These are phyloP conservation scores for Astreopora myriophthalma DNA, from an alignment of 64 coral and sea anemone species.

Conservation along the genomic window DNA sequence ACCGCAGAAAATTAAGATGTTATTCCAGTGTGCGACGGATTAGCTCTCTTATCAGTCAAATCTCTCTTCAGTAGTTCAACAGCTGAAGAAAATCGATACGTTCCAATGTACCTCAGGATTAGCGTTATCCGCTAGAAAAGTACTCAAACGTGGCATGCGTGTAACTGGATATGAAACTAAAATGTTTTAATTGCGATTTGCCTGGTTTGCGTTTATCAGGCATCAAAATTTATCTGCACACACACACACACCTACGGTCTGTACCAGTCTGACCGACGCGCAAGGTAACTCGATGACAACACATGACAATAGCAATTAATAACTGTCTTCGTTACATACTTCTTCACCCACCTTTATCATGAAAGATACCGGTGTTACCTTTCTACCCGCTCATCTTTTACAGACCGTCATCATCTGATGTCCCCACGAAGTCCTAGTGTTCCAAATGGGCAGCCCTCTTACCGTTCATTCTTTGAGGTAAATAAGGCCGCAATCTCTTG, in stretches of 20 bases:
- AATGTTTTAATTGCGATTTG: not conserved
- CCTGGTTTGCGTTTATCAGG: not conserved
- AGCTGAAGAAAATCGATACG: not conserved
- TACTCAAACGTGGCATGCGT: not conserved
- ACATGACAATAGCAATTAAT: conserved; percentile 20
- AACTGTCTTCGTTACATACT: not conserved
- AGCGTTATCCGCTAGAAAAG: not conserved
- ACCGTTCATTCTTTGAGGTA: too few relatives aligned
- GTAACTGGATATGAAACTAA: not conserved
- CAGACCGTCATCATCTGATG: too few relatives aligned
- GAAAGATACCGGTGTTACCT: too few relatives aligned
- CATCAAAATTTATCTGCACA: not conserved
- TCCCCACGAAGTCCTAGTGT: too few relatives aligned
- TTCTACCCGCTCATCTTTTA: too few relatives aligned
- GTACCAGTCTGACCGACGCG: not conserved
- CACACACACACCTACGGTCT: not conserved
- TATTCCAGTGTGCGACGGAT: not conserved
- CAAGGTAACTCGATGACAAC: not conserved
- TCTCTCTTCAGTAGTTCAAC: not conserved
- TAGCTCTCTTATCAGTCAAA: not conserved
- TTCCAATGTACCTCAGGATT: not conserved
- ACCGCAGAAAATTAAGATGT: not conserved
- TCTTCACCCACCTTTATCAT: too few relatives aligned
- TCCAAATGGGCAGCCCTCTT: too few relatives aligned
- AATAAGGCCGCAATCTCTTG: too few relatives aligned